Evolutionary conservation across 2,113 vertebrate species (phyloP).

Genomic region (Gorsachius goisagi): DNA sequence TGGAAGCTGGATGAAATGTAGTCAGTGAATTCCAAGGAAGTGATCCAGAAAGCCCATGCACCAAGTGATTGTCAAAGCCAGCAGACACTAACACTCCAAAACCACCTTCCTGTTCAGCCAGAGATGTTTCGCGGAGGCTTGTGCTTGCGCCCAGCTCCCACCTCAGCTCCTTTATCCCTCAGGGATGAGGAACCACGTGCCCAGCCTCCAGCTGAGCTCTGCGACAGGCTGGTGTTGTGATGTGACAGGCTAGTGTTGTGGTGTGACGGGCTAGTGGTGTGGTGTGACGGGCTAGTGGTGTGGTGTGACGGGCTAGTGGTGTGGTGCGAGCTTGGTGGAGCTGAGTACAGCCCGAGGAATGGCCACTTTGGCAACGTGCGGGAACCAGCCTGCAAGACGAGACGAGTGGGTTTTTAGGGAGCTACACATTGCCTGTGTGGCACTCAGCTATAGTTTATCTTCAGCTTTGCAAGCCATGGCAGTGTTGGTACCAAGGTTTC

Average conservation of each 20-base stretch:
- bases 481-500: background rate
- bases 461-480: background rate
- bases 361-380: fast-evolving
- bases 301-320: no score
- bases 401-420: background rate
- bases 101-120: background rate
- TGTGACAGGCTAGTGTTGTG: no score
- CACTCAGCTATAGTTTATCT: background rate
- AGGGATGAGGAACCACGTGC: fast-evolving
- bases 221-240: fast-evolving
- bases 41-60: background rate
- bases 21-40: background rate
- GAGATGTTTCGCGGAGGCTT: background rate
- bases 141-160: background rate
- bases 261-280: no score
- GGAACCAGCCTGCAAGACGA: background rate
- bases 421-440: fast-evolving
- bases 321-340: background rate
- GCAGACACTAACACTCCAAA: background rate
- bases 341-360: background rate
- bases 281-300: no score
- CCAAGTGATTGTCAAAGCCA: background rate
- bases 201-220: background rate
- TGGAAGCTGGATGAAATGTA: background rate
- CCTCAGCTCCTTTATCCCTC: fast-evolving